Percentiles rank a stretch among this genome's conserved stretches.
Conservation (phyloP, 2,888 invertebrate species). For the Anoncus sp. region DNA sequence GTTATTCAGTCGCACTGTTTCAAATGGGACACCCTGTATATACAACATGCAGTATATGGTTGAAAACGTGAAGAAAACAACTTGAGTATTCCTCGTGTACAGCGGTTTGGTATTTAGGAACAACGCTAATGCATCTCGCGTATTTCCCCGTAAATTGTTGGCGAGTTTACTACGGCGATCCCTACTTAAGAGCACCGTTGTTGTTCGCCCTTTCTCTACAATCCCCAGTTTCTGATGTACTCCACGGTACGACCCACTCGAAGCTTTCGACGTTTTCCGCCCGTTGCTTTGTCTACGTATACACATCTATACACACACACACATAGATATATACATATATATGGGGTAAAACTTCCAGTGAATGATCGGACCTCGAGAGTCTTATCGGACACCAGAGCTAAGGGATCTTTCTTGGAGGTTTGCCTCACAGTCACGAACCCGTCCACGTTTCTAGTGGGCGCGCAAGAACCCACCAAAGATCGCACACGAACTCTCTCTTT, state of each 20-base stretch:
- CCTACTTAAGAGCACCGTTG: conserved; percentile 14
- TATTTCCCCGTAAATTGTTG: conserved; percentile 74
- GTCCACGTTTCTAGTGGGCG: conserved; percentile 37
- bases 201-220: conserved; percentile 4
- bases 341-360: conserved; percentile 13
- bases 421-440: conserved; percentile 23
- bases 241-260: conserved; percentile 4
- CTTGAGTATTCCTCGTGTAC: conserved; percentile 75
- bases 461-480: conserved; percentile 28
- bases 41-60: background rate
- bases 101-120: conserved; percentile 74
- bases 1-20: too few species aligned
- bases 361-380: conserved; percentile 46
- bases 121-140: conserved; percentile 76
- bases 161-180: conserved; percentile 70
- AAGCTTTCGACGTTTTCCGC: conserved; percentile 55
- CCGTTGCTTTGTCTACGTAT: conserved; percentile 47
- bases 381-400: conserved; percentile 36
- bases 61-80: conserved; percentile 59
- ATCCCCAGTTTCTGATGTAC: conserved; percentile 54
- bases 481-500: conserved; percentile 21
- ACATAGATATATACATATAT: background rate
- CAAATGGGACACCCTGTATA: background rate
- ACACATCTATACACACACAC: too few species aligned
- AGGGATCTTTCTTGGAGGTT: background rate